Evolutionary conservation across 2,888 invertebrate species (phyloP).

Genomic region (Branchinecta sandiegonensis): DNA sequence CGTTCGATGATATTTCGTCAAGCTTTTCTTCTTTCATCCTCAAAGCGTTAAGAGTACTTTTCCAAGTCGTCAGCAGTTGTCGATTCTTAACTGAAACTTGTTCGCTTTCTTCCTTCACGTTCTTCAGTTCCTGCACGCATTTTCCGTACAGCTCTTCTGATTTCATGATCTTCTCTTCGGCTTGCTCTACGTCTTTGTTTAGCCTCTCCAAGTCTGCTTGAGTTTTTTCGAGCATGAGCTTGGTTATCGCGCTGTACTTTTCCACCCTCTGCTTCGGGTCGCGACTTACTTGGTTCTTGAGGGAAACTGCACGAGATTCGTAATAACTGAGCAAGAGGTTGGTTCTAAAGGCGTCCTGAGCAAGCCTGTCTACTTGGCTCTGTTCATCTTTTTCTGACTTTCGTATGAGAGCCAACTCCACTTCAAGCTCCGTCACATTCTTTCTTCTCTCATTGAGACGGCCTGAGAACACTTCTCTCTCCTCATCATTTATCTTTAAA

Average conservation of each 20-base stretch:
- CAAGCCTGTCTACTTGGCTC: too few species aligned
- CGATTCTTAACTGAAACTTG: background rate
- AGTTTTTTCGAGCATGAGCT: background rate
- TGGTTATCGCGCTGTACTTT: background rate
- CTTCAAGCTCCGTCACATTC: too few species aligned
- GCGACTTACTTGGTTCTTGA: too few species aligned
- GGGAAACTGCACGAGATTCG: too few species aligned
- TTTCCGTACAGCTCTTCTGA: background rate
- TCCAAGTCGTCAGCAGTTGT: constrained; percentile 8
- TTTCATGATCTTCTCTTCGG: background rate
- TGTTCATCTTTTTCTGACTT: too few species aligned
- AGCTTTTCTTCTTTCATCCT: constrained; percentile 4
- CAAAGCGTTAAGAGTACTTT: background rate
- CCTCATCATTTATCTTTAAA: too few species aligned
- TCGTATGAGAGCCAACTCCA: too few species aligned
- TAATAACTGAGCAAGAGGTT: too few species aligned
- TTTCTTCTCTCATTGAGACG: too few species aligned
- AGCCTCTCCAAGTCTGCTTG: background rate
- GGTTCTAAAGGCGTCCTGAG: too few species aligned
- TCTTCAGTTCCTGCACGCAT: background rate
- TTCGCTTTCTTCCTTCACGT: background rate
- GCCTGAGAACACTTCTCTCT: too few species aligned
- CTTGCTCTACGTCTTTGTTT: background rate
- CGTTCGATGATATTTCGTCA: background rate
- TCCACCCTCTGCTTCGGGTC: background rate